A percentile compares a stretch with the other conserved stretches of the same genome.
phyloP scores from a whole-genome alignment of 1,140 invertebrate genomes.

The Halesus radiatus region DNA sequence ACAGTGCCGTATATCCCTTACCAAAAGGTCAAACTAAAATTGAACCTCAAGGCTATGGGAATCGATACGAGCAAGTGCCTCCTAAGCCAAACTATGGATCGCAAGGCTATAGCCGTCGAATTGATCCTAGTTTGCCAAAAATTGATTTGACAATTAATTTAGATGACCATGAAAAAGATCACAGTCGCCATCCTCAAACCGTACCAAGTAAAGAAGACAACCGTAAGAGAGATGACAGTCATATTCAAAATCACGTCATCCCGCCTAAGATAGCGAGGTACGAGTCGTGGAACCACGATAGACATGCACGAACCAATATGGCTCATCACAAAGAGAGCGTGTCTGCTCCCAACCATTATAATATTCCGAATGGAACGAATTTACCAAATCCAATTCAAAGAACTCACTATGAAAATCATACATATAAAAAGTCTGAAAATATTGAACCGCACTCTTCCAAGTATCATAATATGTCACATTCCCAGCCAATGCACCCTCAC shows the following conservation, averaged over 20 bases:
- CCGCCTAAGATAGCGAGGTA: conserved; percentile 67
- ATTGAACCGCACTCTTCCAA: conserved; percentile 47
- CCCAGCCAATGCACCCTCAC: conserved; percentile 53
- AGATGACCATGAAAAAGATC: conserved; percentile 61
- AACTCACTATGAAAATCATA: conserved; percentile 36
- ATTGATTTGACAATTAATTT: conserved; percentile 67
- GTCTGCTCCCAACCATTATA: conserved; percentile 38
- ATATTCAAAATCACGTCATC: conserved; percentile 65
- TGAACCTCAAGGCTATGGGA: conserved; percentile 36
- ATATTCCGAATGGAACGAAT: conserved; percentile 42
- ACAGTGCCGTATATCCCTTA: conserved; percentile 46
- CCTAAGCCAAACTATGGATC: conserved; percentile 57
- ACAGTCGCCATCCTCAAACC: conserved; percentile 61
- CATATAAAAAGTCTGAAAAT: conserved; percentile 55
- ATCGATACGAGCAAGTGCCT: conserved; percentile 52
- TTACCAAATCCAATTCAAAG: conserved; percentile 15
- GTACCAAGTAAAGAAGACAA: conserved; percentile 62
- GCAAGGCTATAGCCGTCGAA: conserved; percentile 54
- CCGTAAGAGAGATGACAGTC: conserved; percentile 63
- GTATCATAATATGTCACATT: conserved; percentile 57
- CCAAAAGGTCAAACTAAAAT: conserved; percentile 40
- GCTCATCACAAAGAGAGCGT: conserved; percentile 31
- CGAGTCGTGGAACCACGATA: conserved; percentile 66
- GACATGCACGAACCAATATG: conserved; percentile 51
- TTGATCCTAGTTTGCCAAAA: conserved; percentile 64